Conservation (phyloP, 2,113 vertebrate species). For the Corvus moneduloides region DNA sequence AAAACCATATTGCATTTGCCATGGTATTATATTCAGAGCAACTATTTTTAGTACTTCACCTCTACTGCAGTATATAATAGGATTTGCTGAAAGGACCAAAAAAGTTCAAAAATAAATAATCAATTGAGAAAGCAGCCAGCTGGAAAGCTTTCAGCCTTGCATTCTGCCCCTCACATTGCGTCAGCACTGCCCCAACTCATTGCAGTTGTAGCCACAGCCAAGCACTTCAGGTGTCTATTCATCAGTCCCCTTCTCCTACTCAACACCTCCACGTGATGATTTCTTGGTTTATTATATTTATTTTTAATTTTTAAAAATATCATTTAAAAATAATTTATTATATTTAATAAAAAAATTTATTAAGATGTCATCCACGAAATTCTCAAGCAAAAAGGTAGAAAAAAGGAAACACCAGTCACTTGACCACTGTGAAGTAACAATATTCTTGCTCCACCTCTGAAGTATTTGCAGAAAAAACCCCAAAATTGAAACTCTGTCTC, state of each 20-base stretch:
- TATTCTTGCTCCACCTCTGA: not conserved
- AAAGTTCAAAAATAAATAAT: not conserved
- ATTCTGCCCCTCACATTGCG: not conserved
- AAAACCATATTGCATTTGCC: not conserved
- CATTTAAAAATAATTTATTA: too few relatives aligned
- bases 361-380: not conserved
- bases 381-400: not conserved
- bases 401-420: not conserved
- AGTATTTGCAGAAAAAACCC: not conserved
- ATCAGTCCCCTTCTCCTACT: not conserved
- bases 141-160: conserved; percentile 30
- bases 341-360: not conserved
- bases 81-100: conserved; percentile 4
- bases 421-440: not conserved
- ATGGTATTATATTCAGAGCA: not conserved
- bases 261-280: not conserved
- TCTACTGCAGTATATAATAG: not conserved
- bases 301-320: too few relatives aligned
- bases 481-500: not conserved
- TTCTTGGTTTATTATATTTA: not conserved
- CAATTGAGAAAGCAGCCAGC: not conserved
- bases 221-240: not conserved
- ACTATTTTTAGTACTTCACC: not conserved
- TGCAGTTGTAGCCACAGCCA: not conserved
- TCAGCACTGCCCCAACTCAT: not conserved